These are phyloP conservation scores for Seira sanloemensis DNA, from an alignment of 2,888 invertebrate genomes.

Conservation along the genomic window DNA sequence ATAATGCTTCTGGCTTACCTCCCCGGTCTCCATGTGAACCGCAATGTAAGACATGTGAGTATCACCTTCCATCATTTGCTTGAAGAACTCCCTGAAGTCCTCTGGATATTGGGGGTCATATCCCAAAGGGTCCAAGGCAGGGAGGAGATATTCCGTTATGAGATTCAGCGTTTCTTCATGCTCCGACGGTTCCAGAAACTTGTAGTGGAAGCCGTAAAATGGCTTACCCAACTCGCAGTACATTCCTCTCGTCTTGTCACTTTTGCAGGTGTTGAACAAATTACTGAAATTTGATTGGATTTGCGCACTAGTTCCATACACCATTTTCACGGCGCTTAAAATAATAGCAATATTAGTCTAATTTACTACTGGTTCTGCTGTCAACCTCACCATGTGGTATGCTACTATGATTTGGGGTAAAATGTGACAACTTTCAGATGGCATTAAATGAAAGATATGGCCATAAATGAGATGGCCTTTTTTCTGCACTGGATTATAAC, in stretches of 20 bases:
- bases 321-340: no score
- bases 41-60: slow-evolving; percentile 43
- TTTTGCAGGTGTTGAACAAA: no score
- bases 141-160: slow-evolving; percentile 25
- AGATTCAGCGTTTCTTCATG: slow-evolving; percentile 27
- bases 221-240: slow-evolving; percentile 40
- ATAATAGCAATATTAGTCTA: no score
- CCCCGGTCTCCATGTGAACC: slow-evolving; percentile 38
- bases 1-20: slow-evolving; percentile 33
- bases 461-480: no score
- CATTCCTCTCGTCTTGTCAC: slow-evolving; percentile 18
- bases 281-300: no score
- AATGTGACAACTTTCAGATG: no score
- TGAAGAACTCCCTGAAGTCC: slow-evolving; percentile 28
- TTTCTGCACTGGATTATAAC: no score
- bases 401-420: no score
- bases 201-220: slow-evolving; percentile 9
- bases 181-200: slow-evolving; percentile 43
- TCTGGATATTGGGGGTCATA: slow-evolving; percentile 23
- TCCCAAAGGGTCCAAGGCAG: background rate
- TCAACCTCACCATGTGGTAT: no score
- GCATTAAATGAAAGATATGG: no score
- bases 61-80: slow-evolving; percentile 23
- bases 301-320: no score
- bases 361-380: no score